A percentile compares a stretch with the other conserved stretches of the same genome.
Evolutionary conservation across 2,888 invertebrate genomes (phyloP).

Genomic region (Leistus spinibarbis): DNA sequence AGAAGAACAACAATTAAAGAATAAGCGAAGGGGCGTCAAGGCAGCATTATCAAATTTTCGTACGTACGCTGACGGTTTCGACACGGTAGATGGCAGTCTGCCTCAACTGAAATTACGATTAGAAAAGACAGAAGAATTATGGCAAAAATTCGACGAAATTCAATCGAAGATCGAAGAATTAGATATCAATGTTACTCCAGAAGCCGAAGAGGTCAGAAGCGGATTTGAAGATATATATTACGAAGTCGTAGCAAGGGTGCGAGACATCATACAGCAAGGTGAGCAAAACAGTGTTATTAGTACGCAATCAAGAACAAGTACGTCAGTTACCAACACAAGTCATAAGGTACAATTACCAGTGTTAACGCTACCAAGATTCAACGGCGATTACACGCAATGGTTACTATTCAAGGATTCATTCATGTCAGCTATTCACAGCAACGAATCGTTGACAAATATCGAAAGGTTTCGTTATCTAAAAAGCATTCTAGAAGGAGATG

Average conservation of each 20-base stretch:
- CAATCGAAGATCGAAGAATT: neutral
- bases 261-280: neutral
- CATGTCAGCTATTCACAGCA: constrained; percentile 36
- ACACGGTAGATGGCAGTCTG: no score
- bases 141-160: neutral
- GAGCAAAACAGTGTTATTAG: no score
- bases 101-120: neutral
- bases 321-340: neutral
- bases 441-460: constrained; percentile 26
- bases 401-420: constrained; percentile 38
- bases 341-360: constrained; percentile 30
- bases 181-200: neutral
- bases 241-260: neutral
- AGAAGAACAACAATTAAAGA: neutral
- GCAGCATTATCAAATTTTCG: neutral
- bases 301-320: neutral
- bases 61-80: no score
- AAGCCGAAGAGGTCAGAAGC: neutral
- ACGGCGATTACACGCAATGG: constrained; percentile 37
- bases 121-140: neutral
- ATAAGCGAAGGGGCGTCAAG: neutral
- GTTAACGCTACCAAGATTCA: constrained; percentile 37
- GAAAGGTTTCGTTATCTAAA: constrained; percentile 41
- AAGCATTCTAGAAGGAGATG: constrained; percentile 24
- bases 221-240: neutral